Conservation (phyloP, 2,113 vertebrate species). For the Orycteropus afer region DNA sequence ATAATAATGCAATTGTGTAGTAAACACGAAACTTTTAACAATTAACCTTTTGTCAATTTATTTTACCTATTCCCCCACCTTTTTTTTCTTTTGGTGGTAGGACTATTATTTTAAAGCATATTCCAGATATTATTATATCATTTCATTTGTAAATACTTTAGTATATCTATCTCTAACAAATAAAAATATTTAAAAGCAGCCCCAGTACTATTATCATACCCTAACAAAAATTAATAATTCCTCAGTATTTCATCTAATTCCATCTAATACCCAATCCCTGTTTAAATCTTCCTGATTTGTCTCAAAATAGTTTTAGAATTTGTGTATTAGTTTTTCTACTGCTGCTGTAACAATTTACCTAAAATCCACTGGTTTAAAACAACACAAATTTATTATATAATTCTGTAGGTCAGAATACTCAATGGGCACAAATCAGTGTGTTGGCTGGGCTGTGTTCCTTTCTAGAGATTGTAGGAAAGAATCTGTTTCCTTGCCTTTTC, state of each 20-base stretch:
- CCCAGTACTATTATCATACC: not conserved
- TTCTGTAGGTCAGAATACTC: not conserved
- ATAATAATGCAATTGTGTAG: not conserved
- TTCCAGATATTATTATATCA: not conserved
- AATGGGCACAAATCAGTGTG: not conserved
- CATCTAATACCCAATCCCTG: not conserved
- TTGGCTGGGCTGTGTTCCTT: not conserved
- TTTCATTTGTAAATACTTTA: conserved; percentile 7
- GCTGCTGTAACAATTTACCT: conserved; percentile 35
- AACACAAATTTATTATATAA: too few species aligned
- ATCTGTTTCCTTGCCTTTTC: too few species aligned
- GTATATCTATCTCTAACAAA: not conserved
- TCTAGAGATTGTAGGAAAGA: too few species aligned
- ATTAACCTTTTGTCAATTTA: conserved; percentile 11
- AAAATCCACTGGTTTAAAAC: not conserved
- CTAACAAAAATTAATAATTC: conserved; percentile 36
- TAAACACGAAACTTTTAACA: not conserved
- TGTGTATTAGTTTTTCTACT: not conserved
- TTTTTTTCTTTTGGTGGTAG: not conserved
- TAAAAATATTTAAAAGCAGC: not conserved
- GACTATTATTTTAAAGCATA: conserved; percentile 20
- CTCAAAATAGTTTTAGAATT: conserved; percentile 32
- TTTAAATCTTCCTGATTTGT: conserved; percentile 44
- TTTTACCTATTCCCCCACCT: not conserved
- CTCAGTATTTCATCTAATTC: not conserved